Base-by-base conservation (phyloP, 2,888 invertebrate genomes). In the Nebria brevicollis region DNA sequence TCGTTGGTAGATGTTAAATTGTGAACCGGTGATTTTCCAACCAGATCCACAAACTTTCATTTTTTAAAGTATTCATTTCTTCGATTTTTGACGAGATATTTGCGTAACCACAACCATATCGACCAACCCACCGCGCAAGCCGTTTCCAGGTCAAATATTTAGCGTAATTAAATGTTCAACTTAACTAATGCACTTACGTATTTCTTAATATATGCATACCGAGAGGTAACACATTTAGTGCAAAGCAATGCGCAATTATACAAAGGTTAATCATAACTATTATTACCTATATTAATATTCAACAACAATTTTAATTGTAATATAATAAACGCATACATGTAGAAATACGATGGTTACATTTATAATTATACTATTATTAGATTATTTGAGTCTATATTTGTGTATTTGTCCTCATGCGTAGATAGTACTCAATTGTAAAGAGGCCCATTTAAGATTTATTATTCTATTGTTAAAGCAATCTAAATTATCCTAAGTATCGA, bases 81-180 rank as follows among this genome's bases (percentile, higher is more conserved):
- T 13, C 54, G 54, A 54, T 54, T 54, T 54, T 13, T 5, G 54
- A 54, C 54, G 2, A 54, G 54, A 54, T 54, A 54, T 54, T 54
- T 54, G 7, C 13, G 54, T 54, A 54, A 54, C 54, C 54, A 13
- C 8, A 54, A 11, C 54, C 11, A 13, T 54, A 54, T 13, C 54
- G 11, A 3, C 13, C 8, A 54, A 7, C 8, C 13, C 8, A 54
- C 8, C 0, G 13, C 54, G 13, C 13, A 3, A 8, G 54, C 4
- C 54, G 54, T 54, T 54, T 54, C 54, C 54, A 54, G 54, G 54
- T 54, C 54, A 54, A 54, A 54, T 54, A 54, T 54, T 54, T 54
- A 11, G 54, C 54, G 54, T 13, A 1, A 54, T 20, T 20, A 20
- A 20, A 20, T 11, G 8, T 54, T 54, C 13, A 8, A 54, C 13